Base-by-base conservation (phyloP, 1,140 invertebrate species). In the Agraylea sexmaculata region DNA sequence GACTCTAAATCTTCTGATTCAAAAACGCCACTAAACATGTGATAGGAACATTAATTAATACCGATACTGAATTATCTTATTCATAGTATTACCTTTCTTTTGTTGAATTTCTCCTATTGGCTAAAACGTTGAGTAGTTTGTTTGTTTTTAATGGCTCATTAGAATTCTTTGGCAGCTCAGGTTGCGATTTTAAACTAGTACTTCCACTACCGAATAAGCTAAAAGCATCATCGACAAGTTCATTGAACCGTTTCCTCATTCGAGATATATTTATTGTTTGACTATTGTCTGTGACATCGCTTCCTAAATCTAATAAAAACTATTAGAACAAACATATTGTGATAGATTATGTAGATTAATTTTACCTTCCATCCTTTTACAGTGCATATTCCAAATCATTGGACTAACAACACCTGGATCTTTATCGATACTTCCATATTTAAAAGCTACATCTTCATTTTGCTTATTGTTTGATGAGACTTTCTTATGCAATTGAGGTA, bases 361-460 rank as follows among this genome's bases (percentile, higher is more conserved):
- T 13, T 6, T 10, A 8, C 15, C 59, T 28, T 59, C 61, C 12
- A 65, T 61, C 45, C 63, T 61, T 42, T 64, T 64, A 40, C 61
- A 59, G 52, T 81, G 79, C 31, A 81, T 55, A 56, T 84, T 76
- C 83, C 83, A 87, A 2, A 86, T 82, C 29, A 84, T 61, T 0
- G 84, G 84, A 0, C 83, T 82, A 17, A 87, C 69, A n/a, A 85
- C 77, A n/a, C 83, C 84, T 1, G 83, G 82, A 66, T 87, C 83
- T 48, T 73, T 74, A 3, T 74, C 75, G 3, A 72, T 59, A 46
- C 74, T 77, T 16, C 69, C 70, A 23, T 74, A n/a, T n/a, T n/a
- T n/a, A n/a, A n/a, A n/a, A n/a, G n/a, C n/a, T n/a, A n/a, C n/a
- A n/a, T n/a, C n/a, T n/a, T n/a, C n/a, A n/a, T n/a, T n/a, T n/a